Base-by-base conservation (phyloP, 2,113 vertebrate genomes). In the Toxostoma redivivum region DNA sequence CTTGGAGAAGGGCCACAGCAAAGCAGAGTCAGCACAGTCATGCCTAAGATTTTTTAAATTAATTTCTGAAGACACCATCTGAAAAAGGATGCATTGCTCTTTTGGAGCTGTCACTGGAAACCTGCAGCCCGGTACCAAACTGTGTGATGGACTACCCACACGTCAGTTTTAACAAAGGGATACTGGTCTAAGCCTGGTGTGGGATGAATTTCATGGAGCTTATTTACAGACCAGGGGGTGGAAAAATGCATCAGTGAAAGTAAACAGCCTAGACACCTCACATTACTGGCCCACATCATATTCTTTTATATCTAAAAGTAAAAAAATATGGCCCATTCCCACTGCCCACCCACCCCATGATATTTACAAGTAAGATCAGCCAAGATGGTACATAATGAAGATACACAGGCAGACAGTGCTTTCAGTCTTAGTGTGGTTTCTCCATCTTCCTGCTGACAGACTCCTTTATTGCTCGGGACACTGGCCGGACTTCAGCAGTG, bases 281-380 rank as follows among this genome's bases (percentile, higher is more conserved):
- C 95, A 96, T 96, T 96, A 98, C 97, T 98, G 98, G 97, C 97
- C 97, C 97, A 97, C 94, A 92, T 94, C 48, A 95, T 94, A 77
- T 35, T 97, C 92, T 97, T 96, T 96, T 97, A 95, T 95, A 97
- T 85, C 94, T 97, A 96, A 95, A 94, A 96, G 94, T 97, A 97
- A 97, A 98, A 98, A 98, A 98, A 98, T 94, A 98, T 64, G 92
- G 74, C 87, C 90, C 88, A 94, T 95, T 95, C 89, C 92, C 84
- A 69, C 40, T 67, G 57, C 81, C 85, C 80, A 42, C 94, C 94
- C 90, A 80, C 86, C 93, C 89, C 33, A 20, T 58, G 5, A 64
- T 98, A 97, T 97, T 95, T 97, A 97, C 90, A 97, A 87, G 72
- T 79, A 93, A 88, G 62, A 97, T 90, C 94, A 92, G 50, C 88